These are phyloP conservation scores for Rattus rattus DNA, from an alignment of 2,113 vertebrate species.

Conservation along the genomic window DNA sequence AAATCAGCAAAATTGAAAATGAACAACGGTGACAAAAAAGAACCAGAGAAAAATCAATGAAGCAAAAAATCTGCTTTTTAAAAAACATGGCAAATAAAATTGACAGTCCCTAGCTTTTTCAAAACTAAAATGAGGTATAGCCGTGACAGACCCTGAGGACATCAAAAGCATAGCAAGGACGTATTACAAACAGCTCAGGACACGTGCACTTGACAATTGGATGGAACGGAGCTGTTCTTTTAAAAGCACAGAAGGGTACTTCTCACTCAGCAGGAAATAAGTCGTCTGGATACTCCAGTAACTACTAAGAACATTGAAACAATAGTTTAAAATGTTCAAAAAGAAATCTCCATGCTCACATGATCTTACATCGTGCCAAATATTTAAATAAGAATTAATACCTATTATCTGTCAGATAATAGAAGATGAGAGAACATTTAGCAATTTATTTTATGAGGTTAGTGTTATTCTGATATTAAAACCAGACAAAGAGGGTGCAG, in stretches of 20 bases:
- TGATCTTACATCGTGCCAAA: not conserved
- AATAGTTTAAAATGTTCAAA: not conserved
- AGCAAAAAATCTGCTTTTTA: not conserved
- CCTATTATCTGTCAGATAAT: not conserved
- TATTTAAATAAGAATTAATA: not conserved
- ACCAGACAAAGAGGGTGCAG: not conserved
- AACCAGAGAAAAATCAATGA: not conserved
- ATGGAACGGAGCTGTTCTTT: not conserved
- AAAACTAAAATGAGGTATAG: not conserved
- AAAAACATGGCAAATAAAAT: not conserved
- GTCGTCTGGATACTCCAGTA: not conserved
- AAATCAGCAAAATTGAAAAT: conserved; percentile 7
- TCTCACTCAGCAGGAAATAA: not conserved
- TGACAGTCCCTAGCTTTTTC: not conserved
- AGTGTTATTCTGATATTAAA: not conserved
- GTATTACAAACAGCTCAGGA: not conserved
- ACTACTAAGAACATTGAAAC: not conserved
- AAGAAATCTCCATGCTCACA: not conserved
- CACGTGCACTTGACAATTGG: not conserved
- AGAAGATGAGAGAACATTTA: not conserved
- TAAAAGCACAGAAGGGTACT: not conserved
- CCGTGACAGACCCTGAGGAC: not conserved
- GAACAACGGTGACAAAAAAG: not conserved
- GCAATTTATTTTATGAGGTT: not conserved
- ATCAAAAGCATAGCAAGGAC: not conserved